phyloP scores from a whole-genome alignment of 2,113 vertebrate genomes.

The Ellobius talpinus region DNA sequence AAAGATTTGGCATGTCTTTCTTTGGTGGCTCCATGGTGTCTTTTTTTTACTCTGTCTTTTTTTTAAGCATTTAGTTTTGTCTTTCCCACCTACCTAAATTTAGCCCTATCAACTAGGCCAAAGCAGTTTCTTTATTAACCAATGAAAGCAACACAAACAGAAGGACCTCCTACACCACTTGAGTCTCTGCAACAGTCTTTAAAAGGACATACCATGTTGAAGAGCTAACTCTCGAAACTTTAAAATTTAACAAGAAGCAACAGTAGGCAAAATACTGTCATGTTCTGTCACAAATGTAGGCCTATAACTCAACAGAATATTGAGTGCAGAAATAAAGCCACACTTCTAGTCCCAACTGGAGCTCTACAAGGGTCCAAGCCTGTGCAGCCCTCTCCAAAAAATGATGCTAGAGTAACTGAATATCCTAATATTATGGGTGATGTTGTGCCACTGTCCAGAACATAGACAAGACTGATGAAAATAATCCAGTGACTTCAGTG shows the following conservation, averaged over 20 bases:
- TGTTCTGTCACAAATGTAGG: too few species aligned
- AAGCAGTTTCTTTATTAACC: too few species aligned
- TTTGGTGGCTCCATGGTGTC: too few species aligned
- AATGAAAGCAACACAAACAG: too few species aligned
- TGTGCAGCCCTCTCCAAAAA: background rate
- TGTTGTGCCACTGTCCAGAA: background rate
- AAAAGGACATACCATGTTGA: background rate
- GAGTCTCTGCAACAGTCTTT: background rate
- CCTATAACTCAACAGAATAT: background rate
- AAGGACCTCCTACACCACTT: too few species aligned
- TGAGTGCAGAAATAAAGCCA: background rate
- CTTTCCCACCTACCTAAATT: too few species aligned
- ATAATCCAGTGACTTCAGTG: background rate
- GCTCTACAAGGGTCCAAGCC: background rate
- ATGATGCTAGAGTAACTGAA: background rate
- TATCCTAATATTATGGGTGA: too few species aligned
- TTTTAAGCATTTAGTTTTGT: too few species aligned
- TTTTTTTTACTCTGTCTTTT: too few species aligned
- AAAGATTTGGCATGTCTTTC: too few species aligned
- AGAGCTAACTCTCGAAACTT: background rate
- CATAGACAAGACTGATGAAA: background rate
- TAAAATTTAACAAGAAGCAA: background rate
- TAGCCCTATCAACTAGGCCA: too few species aligned
- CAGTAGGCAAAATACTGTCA: background rate
- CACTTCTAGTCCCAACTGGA: background rate